Evolutionary conservation across 1,140 invertebrate genomes (phyloP).

Genomic region (Protaetia brevitarsis): DNA sequence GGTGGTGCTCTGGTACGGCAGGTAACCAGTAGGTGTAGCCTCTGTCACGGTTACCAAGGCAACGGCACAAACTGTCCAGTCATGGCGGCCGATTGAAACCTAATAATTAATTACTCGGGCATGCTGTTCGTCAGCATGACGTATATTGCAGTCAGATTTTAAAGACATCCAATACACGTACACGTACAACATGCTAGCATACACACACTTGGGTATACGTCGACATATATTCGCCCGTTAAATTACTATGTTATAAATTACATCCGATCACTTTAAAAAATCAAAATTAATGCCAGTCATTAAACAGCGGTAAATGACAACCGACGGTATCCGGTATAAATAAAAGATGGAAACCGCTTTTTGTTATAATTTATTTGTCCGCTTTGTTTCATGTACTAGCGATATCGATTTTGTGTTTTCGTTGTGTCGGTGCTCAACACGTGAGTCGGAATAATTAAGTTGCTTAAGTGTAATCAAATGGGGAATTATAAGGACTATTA

Average conservation of each 20-base stretch:
- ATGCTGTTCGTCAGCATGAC: conserved; percentile 33
- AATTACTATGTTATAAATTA: conserved; percentile 22
- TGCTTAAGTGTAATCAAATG: background rate
- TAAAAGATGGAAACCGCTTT: background rate
- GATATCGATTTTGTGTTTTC: background rate
- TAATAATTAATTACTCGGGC: conserved; percentile 43
- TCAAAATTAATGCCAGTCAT: conserved; percentile 22
- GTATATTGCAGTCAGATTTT: conserved; percentile 29
- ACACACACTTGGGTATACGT: background rate
- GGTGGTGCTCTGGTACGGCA: conserved; percentile 30
- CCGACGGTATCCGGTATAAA: background rate
- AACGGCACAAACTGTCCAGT: conserved; percentile 43
- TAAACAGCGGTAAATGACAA: conserved; percentile 1
- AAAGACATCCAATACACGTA: conserved; percentile 6
- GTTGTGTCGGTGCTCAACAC: background rate
- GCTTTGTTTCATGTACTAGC: background rate
- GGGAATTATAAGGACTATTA: background rate
- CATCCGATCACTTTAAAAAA: conserved; percentile 18
- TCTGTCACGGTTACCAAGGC: conserved; percentile 40
- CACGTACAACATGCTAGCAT: background rate
- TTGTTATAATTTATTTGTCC: background rate
- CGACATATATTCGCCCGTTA: background rate
- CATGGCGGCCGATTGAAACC: conserved; percentile 44
- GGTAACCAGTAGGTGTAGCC: conserved; percentile 41
- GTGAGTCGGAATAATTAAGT: conserved; percentile 6